Conservation (phyloP, 2,113 vertebrate species). For the Porphyrio hochstetteri region DNA sequence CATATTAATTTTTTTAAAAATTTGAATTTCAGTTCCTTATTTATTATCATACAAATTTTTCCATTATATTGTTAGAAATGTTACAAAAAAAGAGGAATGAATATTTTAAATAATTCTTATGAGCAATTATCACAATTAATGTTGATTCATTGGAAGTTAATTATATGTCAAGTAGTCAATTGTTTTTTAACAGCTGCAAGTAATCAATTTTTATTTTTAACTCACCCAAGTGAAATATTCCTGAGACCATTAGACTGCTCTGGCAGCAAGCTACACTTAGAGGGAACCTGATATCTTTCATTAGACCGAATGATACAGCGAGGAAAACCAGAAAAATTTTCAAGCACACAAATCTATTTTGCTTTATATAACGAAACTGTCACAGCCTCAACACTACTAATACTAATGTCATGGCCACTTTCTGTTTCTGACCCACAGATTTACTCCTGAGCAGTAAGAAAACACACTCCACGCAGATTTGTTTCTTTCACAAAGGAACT, state of each 20-base stretch:
- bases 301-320: not conserved
- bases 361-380: not conserved
- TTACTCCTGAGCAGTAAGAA: not conserved
- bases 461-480: not conserved
- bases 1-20: not conserved
- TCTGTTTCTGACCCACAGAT: not conserved
- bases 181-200: not conserved
- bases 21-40: not conserved
- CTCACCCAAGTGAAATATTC: not conserved
- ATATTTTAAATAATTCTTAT: not conserved
- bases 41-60: not conserved
- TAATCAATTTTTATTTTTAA: constrained; percentile 1
- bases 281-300: not conserved
- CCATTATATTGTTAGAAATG: not conserved
- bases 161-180: not conserved
- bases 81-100: not conserved
- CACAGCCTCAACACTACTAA: not conserved
- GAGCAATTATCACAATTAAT: not conserved
- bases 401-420: not conserved
- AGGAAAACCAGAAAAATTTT: not conserved
- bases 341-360: not conserved
- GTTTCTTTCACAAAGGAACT: not conserved
- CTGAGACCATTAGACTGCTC: not conserved
- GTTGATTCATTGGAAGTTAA: not conserved
- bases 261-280: not conserved